A percentile compares a stretch with the other conserved stretches of the same genome.
phyloP scores from a whole-genome alignment of 2,797 vertebrate genomes.

The Harpagifer antarcticus region DNA sequence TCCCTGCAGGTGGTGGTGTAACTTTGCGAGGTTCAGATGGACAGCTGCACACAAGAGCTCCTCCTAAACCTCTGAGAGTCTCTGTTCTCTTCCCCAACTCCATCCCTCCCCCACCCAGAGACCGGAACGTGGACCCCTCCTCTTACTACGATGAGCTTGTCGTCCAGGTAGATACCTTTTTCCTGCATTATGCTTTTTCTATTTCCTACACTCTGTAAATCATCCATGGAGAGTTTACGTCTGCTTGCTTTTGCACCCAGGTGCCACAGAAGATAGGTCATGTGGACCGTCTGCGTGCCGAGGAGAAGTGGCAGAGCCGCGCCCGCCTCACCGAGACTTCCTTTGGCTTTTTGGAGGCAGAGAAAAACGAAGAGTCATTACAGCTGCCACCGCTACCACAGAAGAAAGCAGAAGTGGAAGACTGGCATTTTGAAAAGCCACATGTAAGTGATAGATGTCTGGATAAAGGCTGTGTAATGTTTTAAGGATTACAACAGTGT shows the following conservation, averaged over 20 bases:
- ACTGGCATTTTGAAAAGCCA: constrained; percentile 82
- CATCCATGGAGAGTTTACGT: background rate
- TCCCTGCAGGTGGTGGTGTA: constrained; percentile 68
- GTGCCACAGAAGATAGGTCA: constrained; percentile 77
- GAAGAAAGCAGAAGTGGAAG: constrained; percentile 50
- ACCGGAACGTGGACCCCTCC: constrained; percentile 63
- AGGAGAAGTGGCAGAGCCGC: constrained; percentile 88
- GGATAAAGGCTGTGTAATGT: background rate
- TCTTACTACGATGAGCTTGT: constrained; percentile 87
- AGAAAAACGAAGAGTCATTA: constrained; percentile 45
- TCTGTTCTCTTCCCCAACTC: constrained; percentile 79
- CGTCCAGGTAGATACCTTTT: constrained; percentile 69
- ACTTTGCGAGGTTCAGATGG: constrained; percentile 88
- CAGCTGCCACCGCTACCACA: constrained; percentile 35
- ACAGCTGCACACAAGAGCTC: constrained; percentile 89
- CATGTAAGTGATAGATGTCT: constrained; percentile 59
- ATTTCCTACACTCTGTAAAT: background rate
- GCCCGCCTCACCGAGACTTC: constrained; percentile 86
- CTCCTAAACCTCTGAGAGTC: constrained; percentile 87
- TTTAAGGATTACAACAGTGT: background rate
- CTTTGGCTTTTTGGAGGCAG: constrained; percentile 86
- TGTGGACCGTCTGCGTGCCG: constrained; percentile 82
- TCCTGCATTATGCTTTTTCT: background rate
- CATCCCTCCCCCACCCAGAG: constrained; percentile 36
- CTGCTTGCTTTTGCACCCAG: constrained; percentile 45